phyloP scores from a whole-genome alignment of 2,113 vertebrate genomes.

The Paradisaea rubra region DNA sequence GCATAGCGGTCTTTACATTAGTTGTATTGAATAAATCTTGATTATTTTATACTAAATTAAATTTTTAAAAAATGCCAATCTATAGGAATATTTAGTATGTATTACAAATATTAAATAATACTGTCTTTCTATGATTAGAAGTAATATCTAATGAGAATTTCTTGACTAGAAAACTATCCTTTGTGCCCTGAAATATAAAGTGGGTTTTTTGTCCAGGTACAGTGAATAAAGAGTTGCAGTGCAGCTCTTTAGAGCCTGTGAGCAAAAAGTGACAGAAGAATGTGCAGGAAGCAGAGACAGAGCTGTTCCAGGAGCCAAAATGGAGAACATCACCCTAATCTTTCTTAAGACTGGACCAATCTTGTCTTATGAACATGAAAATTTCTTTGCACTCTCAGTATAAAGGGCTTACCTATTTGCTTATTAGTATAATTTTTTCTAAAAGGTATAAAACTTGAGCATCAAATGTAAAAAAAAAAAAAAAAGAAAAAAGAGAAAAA shows the following conservation, averaged over 20 bases:
- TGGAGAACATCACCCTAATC: not conserved
- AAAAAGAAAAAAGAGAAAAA: not conserved
- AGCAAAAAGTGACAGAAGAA: not conserved
- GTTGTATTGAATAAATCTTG: not conserved
- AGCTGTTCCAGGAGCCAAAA: not conserved
- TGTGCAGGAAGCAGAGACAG: not conserved
- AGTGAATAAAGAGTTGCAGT: not conserved
- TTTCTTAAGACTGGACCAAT: not conserved
- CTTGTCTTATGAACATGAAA: not conserved
- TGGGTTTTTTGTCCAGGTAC: not conserved
- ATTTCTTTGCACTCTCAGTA: not conserved
- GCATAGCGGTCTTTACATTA: not conserved
- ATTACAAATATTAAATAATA: not conserved
- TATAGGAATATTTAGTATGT: fast-evolving
- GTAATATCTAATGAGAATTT: not conserved
- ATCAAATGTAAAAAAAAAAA: not conserved
- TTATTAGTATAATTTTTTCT: not conserved
- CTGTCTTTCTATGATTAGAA: not conserved
- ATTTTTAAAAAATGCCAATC: not conserved
- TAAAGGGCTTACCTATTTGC: not conserved
- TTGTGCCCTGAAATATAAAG: not conserved
- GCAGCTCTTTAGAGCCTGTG: not conserved
- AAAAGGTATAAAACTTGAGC: not conserved
- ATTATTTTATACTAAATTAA: not conserved
- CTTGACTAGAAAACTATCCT: not conserved